Conservation (phyloP, 2,797 vertebrate genomes). For the Oreortyx pictus region DNA sequence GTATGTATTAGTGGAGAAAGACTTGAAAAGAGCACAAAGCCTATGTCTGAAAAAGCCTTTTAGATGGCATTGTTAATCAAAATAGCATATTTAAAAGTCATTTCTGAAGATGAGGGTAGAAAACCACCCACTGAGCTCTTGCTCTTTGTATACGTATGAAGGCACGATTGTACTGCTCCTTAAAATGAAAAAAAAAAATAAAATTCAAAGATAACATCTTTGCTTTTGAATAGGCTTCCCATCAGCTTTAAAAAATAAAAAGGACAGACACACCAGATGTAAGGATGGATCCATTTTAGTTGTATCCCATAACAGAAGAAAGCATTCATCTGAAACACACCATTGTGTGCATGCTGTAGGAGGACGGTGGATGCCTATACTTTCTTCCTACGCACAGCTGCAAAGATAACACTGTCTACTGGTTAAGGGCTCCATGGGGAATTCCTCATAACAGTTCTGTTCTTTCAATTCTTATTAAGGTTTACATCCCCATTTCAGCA, state of each 20-base stretch:
- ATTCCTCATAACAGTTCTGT: neutral
- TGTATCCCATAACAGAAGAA: conserved; percentile 35
- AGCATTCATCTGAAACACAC: conserved; percentile 38
- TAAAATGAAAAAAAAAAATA: neutral
- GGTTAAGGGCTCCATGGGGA: conserved; percentile 43
- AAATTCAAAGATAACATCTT: conserved; percentile 34
- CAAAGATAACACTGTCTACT: conserved; percentile 68
- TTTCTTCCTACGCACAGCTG: conserved; percentile 67
- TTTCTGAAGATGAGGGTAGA: conserved; percentile 11
- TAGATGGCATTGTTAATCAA: neutral
- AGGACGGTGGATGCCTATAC: conserved; percentile 21
- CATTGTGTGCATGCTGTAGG: conserved; percentile 38
- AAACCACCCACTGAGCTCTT: conserved; percentile 23
- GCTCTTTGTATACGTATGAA: neutral
- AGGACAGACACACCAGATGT: conserved; percentile 5
- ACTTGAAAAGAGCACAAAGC: neutral
- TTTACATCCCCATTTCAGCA: conserved; percentile 31
- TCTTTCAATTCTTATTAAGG: conserved; percentile 61
- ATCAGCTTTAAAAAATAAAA: conserved; percentile 35
- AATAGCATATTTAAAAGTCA: neutral
- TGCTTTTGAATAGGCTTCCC: neutral
- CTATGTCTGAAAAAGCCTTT: neutral
- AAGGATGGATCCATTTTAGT: neutral
- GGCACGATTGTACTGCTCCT: neutral
- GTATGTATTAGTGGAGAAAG: neutral